Conservation (phyloP, 2,113 vertebrate species). For the Microtus oregoni region DNA sequence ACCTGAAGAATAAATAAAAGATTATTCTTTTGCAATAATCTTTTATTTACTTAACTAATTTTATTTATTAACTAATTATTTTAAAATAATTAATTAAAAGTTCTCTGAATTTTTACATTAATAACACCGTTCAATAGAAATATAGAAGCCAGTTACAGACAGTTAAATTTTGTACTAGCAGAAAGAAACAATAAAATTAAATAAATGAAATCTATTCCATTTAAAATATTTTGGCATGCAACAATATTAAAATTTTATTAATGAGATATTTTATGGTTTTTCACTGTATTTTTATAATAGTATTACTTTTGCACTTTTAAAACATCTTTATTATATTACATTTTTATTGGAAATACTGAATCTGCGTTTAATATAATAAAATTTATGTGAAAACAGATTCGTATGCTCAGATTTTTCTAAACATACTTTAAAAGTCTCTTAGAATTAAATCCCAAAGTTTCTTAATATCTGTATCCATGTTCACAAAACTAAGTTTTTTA, state of each 20-base stretch:
- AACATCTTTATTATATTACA: not conserved
- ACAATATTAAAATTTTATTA: conserved; percentile 37
- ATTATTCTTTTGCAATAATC: too few species aligned
- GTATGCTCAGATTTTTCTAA: not conserved
- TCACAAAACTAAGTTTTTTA: conserved; percentile 12
- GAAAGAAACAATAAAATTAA: conserved; percentile 31
- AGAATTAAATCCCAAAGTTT: not conserved
- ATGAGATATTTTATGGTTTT: not conserved
- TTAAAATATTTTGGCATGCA: conserved; percentile 17
- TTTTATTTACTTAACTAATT: too few species aligned
- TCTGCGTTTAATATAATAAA: not conserved
- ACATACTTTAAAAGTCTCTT: conserved; percentile 23
- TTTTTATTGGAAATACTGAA: conserved; percentile 50
- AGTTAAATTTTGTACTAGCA: not conserved
- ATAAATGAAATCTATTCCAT: not conserved
- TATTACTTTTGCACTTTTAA: not conserved
- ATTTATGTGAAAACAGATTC: conserved; percentile 18
- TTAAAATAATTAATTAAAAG: too few species aligned
- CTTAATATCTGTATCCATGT: conserved; percentile 26
- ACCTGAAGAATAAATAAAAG: not conserved
- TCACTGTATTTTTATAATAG: not conserved
- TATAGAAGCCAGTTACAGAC: not conserved
- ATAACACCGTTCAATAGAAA: not conserved
- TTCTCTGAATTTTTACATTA: not conserved
- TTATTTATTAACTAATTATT: too few species aligned